Evolutionary conservation across 1,140 invertebrate species (phyloP).

Genomic region (Drosophila obscura): DNA sequence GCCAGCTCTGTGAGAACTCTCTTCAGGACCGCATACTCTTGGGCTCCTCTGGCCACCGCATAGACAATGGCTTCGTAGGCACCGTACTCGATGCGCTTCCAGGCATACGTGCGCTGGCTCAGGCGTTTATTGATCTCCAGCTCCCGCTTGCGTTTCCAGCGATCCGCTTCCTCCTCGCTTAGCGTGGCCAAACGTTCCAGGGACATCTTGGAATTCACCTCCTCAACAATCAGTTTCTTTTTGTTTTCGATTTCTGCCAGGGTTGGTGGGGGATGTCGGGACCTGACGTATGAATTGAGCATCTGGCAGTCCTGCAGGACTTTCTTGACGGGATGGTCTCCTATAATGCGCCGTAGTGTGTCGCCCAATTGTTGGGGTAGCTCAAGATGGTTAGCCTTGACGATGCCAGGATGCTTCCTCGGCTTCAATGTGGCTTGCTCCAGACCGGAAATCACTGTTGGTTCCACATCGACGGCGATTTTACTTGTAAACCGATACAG

Average conservation of each 20-base stretch:
- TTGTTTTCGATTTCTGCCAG: constrained; percentile 84
- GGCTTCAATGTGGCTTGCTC: constrained; percentile 87
- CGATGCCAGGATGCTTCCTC: constrained; percentile 88
- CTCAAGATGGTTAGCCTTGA: constrained; percentile 84
- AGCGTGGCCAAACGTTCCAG: constrained; percentile 58
- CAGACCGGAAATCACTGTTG: constrained; percentile 85
- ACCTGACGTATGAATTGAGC: constrained; percentile 86
- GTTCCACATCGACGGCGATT: constrained; percentile 85
- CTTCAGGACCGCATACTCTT: constrained; percentile 90
- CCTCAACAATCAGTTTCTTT: constrained; percentile 67
- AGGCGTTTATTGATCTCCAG: constrained; percentile 83
- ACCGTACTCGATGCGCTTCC: constrained; percentile 89
- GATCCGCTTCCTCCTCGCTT: constrained; percentile 58
- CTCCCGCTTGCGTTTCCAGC: constrained; percentile 77
- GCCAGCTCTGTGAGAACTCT: constrained; percentile 91
- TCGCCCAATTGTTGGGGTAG: constrained; percentile 86
- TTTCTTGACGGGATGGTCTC: constrained; percentile 85
- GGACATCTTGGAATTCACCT: constrained; percentile 74
- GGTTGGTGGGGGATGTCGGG: constrained; percentile 87
- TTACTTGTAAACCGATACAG: constrained; percentile 76
- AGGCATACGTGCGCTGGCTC: constrained; percentile 87
- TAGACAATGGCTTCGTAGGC: constrained; percentile 88
- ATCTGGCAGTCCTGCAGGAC: constrained; percentile 85
- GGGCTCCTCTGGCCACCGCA: constrained; percentile 87
- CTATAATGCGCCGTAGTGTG: constrained; percentile 85